Evolutionary conservation across 2,797 vertebrate species (phyloP).

Genomic region (Taenioides sp.): DNA sequence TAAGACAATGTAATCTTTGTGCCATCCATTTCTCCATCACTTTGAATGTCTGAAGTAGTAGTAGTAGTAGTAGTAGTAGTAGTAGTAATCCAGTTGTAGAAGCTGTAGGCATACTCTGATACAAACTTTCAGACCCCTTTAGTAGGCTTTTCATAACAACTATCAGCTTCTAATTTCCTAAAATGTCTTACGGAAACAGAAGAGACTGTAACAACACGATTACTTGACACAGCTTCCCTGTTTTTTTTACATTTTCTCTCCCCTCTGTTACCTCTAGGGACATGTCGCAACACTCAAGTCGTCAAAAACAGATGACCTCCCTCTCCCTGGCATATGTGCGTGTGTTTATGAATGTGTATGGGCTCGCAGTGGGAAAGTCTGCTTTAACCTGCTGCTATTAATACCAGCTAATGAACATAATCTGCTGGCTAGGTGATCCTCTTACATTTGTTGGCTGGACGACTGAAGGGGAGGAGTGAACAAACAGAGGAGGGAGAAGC

Average conservation of each 20-base stretch:
- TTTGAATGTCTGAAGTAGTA: background rate
- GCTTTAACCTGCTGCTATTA: constrained; percentile 88
- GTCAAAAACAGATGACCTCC: constrained; percentile 71
- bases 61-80: too few relatives aligned
- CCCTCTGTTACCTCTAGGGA: constrained; percentile 30
- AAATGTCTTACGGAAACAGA: background rate
- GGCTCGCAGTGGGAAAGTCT: constrained; percentile 56
- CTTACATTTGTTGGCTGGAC: constrained; percentile 79
- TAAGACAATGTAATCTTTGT: background rate
- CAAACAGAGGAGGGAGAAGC: constrained; percentile 62
- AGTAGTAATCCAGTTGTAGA: background rate
- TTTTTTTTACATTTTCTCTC: constrained; percentile 27
- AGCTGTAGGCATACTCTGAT: background rate
- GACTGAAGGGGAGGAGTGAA: constrained; percentile 59
- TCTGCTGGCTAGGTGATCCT: constrained; percentile 84
- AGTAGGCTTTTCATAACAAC: background rate
- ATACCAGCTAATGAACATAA: constrained; percentile 88
- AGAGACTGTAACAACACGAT: background rate
- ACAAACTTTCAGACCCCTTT: background rate
- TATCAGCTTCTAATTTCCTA: too few relatives aligned
- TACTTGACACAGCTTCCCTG: background rate
- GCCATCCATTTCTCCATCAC: too few relatives aligned
- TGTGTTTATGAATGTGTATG: constrained; percentile 33
- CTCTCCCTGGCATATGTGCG: constrained; percentile 39
- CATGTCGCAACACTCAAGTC: constrained; percentile 56